phyloP scores from a whole-genome alignment of 2,888 invertebrate genomes.

The Fragum whitleyi region DNA sequence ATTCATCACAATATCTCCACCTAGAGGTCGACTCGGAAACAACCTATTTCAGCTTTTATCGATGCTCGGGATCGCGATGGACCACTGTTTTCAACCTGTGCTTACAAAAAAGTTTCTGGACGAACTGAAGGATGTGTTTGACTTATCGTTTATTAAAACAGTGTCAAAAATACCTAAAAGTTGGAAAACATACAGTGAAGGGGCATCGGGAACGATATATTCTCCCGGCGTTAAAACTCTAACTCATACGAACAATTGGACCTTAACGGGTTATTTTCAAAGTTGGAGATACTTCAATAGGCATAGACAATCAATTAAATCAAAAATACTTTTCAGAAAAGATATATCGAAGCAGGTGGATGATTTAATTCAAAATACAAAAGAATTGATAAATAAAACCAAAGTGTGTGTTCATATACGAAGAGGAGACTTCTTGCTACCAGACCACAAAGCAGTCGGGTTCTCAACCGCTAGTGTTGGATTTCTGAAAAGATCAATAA shows the following conservation, averaged over 20 bases:
- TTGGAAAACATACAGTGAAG: background rate
- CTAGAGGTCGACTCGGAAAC: constrained; percentile 13
- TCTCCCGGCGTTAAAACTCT: background rate
- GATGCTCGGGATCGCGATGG: background rate
- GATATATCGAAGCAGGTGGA: background rate
- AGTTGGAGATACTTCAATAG: constrained; percentile 14
- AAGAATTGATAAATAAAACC: constrained; percentile 9
- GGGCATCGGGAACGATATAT: background rate
- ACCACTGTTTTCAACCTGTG: background rate
- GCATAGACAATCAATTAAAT: background rate
- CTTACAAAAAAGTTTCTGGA: background rate
- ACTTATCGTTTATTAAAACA: background rate
- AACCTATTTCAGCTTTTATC: constrained; percentile 11
- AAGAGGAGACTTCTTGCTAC: background rate
- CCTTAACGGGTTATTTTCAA: constrained; percentile 8
- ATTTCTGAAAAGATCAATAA: background rate
- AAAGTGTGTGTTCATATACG: constrained; percentile 1
- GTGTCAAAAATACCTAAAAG: background rate
- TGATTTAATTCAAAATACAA: background rate
- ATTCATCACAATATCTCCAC: background rate
- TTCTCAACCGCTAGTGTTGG: background rate
- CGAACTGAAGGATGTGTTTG: background rate
- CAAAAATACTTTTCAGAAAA: background rate
- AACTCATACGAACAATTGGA: background rate
- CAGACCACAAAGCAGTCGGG: background rate